phyloP scores from a whole-genome alignment of 2,797 vertebrate species.

The Chelon labrosus region DNA sequence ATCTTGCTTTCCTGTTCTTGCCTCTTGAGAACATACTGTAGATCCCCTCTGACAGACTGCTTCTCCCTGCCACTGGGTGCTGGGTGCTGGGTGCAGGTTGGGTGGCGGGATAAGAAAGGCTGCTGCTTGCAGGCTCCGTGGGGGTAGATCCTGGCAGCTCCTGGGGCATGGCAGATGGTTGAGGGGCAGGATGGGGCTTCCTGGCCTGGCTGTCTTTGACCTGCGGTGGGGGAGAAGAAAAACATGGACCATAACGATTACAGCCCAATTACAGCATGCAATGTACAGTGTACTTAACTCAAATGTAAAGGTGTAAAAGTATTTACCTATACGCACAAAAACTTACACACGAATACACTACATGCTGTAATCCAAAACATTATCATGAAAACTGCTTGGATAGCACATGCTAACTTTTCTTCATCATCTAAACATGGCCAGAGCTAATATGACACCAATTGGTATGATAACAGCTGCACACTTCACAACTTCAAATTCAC shows the following conservation, averaged over 20 bases:
- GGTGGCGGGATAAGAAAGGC: slow-evolving; percentile 52
- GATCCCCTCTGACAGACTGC: slow-evolving; percentile 59
- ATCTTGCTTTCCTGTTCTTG: slow-evolving; percentile 32
- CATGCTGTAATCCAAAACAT: not conserved
- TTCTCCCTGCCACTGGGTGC: slow-evolving; percentile 60
- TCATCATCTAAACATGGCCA: slow-evolving; percentile 8
- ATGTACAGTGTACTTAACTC: slow-evolving; percentile 7
- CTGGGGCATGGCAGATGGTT: slow-evolving; percentile 80
- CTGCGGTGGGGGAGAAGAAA: slow-evolving; percentile 52
- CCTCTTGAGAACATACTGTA: slow-evolving; percentile 17
- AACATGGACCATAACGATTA: slow-evolving; percentile 5
- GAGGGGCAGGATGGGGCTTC: slow-evolving; percentile 70
- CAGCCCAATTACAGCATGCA: not conserved
- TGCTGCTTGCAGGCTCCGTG: slow-evolving; percentile 54
- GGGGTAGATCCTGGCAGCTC: slow-evolving; percentile 77
- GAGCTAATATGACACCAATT: slow-evolving; percentile 28
- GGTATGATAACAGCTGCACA: slow-evolving; percentile 42
- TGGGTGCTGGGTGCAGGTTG: slow-evolving; percentile 54
- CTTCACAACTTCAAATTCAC: slow-evolving; percentile 43
- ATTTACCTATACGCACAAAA: not conserved
- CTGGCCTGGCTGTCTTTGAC: slow-evolving; percentile 76
- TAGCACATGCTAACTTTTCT: not conserved
- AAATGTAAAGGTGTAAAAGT: not conserved
- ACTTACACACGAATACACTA: not conserved
- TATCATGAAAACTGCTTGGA: not conserved